Conservation (phyloP, 1,140 invertebrate genomes). For the Bilobella aurantiaca region DNA sequence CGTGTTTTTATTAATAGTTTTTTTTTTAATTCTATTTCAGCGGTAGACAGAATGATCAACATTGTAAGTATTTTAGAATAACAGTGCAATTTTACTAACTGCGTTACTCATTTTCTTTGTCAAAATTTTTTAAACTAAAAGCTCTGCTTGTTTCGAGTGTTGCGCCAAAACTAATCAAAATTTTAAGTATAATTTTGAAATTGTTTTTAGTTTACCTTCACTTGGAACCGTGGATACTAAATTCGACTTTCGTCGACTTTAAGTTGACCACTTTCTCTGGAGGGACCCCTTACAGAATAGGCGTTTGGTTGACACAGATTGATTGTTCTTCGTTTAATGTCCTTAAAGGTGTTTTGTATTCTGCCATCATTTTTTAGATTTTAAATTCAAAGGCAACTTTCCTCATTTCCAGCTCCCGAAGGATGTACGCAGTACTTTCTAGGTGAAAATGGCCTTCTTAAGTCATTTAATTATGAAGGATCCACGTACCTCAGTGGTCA, state of each 20-base stretch:
- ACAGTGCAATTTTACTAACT: too few relatives aligned
- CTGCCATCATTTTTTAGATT: not conserved
- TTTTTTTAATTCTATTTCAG: not conserved
- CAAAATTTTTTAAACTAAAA: too few relatives aligned
- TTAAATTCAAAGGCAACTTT: slow-evolving; percentile 9
- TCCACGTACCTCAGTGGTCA: slow-evolving; percentile 34
- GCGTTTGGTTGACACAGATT: slow-evolving; percentile 34
- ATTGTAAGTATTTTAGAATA: slow-evolving; percentile 26
- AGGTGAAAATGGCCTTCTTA: slow-evolving; percentile 32
- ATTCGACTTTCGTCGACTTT: slow-evolving; percentile 29
- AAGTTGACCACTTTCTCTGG: slow-evolving; percentile 20
- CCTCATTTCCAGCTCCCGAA: slow-evolving; percentile 34
- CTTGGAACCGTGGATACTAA: slow-evolving; percentile 29
- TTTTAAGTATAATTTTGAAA: not conserved
- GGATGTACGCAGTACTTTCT: slow-evolving; percentile 38
- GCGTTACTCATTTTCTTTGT: too few relatives aligned
- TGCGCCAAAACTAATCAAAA: too few relatives aligned
- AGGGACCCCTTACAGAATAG: slow-evolving; percentile 28
- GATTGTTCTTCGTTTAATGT: slow-evolving; percentile 32
- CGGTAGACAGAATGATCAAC: slow-evolving; percentile 32
- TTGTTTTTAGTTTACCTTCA: slow-evolving; percentile 32
- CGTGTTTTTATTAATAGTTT: too few relatives aligned
- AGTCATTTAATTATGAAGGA: slow-evolving; percentile 38
- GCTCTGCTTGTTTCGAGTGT: too few relatives aligned
- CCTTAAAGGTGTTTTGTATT: slow-evolving; percentile 24